Percentiles rank a stretch among this genome's conserved stretches.
Conservation (phyloP, 2,888 invertebrate species). For the Ochlodes sylvanus region DNA sequence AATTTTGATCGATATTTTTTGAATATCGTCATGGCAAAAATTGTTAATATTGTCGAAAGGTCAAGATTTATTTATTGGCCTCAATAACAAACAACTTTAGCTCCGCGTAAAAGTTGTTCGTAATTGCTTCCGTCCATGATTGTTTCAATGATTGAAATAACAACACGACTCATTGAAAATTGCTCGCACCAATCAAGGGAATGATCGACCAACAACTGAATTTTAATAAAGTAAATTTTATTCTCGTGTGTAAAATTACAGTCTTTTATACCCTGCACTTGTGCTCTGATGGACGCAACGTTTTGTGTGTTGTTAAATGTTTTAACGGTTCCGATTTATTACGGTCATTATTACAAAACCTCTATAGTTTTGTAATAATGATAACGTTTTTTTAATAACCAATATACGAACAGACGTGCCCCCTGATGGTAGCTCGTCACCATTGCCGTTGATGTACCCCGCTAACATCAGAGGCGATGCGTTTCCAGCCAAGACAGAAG, state of each 20-base stretch:
- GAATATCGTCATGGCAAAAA: no score
- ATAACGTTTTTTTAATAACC: no score
- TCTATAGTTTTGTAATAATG: no score
- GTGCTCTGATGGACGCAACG: neutral
- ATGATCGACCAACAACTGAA: constrained; percentile 7
- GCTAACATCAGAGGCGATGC: no score
- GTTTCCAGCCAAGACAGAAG: no score
- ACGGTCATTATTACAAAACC: no score
- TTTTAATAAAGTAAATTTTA: constrained; percentile 7
- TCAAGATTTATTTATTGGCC: neutral
- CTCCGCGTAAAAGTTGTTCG: neutral
- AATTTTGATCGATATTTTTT: no score
- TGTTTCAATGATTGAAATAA: constrained; percentile 2
- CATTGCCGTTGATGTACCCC: no score
- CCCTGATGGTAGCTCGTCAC: no score
- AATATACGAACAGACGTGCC: no score
- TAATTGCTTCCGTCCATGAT: neutral
- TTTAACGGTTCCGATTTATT: neutral
- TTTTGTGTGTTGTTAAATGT: neutral
- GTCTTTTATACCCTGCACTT: neutral
- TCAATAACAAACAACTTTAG: neutral
- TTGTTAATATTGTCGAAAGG: no score
- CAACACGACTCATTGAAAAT: neutral
- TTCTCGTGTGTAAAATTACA: neutral
- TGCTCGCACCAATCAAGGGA: constrained; percentile 8